Evolutionary conservation across 2,797 vertebrate species (phyloP), one percentile per base, ranked within the genome.

Genomic region (Notolepis coatsorum): DNA sequence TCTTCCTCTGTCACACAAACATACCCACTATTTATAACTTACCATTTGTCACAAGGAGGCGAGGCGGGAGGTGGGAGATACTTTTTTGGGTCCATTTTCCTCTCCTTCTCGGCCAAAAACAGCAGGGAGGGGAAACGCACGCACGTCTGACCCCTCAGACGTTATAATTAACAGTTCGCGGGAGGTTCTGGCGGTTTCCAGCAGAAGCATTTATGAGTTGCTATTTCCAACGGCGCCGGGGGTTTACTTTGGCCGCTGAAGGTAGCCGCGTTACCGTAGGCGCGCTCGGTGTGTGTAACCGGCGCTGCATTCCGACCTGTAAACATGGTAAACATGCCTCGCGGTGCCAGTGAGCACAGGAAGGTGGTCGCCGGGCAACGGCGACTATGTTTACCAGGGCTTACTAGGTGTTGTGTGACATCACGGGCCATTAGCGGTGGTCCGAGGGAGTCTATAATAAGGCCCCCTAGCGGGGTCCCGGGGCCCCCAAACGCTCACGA

Each of bases 181-280:
- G 83, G 71, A 84, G 80, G 79, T 38, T 42, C 71, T 69, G 68
- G 38, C 4, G 38, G 77, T 77, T 81, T 82, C 78, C 65, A 75
- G 59, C 45, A 61, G 52, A 47, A 49, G 65, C 39, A 38, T 72
- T 89, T 84, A 88, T 41, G 73, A 85, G 68, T 71, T 84, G 83
- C 83, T 75, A 82, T 87, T 89, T 89, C 78, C 74, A 88, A 73
- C 61, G 9, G 75, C 70, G 75, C 71, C 62, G 79, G 60, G n/a
- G 63, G 84, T 82, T 84, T 81, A 83, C 86, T 84, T 80, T 88
- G 82, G 75, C 80, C 53, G 69, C 80, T 41, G 68, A 27, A 42
- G 81, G n/a, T n/a, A n/a, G n/a, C n/a, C n/a, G n/a, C 13, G 57
- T 6, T 20, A 24, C 13, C n/a, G n/a, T 25, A 10, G 39, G 33